A percentile compares a stretch with the other conserved stretches of the same genome.
These are phyloP conservation scores for Acheta domesticus DNA, from an alignment of 2,888 invertebrate species.

Conservation along the genomic window DNA sequence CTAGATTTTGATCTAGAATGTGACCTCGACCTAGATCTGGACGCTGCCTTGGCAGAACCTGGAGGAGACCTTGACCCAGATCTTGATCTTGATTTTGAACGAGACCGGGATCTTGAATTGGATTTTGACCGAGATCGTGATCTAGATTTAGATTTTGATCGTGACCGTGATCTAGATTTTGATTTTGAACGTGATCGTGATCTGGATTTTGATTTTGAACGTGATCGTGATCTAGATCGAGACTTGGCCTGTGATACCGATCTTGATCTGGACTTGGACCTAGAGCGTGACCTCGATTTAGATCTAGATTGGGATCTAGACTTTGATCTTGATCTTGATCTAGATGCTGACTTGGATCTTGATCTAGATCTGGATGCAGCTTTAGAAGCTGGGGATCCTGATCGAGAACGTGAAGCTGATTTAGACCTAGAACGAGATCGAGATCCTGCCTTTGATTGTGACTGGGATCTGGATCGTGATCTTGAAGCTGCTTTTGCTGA, in stretches of 20 bases:
- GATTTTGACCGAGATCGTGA: conserved; percentile 1
- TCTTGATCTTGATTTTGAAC: conserved; percentile 36
- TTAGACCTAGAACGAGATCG: conserved; percentile 40
- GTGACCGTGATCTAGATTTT: conserved; percentile 40
- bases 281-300: conserved; percentile 38
- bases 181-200: conserved; percentile 41
- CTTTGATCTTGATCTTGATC: conserved; percentile 39
- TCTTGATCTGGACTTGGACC: conserved; percentile 40
- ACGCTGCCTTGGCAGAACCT: conserved; percentile 37
- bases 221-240: conserved; percentile 44
- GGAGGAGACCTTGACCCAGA: conserved; percentile 38
- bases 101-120: conserved; percentile 30
- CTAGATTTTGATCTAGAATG: conserved; percentile 18
- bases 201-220: conserved; percentile 43
- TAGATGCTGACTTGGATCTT: conserved; percentile 39
- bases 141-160: conserved; percentile 23
- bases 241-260: conserved; percentile 40
- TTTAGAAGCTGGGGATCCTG: conserved; percentile 37
- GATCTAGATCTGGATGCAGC: conserved; percentile 38
- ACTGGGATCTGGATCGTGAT: conserved; percentile 21
- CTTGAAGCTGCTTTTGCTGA: conserved; percentile 39
- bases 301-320: conserved; percentile 41
- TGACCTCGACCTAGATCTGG: conserved; percentile 41
- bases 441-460: neutral
- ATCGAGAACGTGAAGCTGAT: conserved; percentile 40